These are phyloP conservation scores for Pitangus sulphuratus DNA, from an alignment of 2,797 vertebrate genomes.

Conservation along the genomic window DNA sequence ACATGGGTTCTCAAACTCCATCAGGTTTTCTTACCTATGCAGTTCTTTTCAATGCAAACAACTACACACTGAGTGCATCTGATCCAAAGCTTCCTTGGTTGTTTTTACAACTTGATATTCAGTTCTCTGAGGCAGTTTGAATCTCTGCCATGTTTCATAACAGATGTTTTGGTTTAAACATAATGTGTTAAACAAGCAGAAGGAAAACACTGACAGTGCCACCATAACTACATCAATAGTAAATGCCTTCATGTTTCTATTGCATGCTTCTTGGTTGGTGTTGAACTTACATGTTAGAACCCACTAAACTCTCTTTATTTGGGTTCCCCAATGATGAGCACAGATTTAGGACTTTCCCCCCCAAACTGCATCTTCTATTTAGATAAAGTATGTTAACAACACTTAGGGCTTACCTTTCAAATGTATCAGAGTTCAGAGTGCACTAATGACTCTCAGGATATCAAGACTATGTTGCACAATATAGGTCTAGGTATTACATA, in stretches of 20 bases:
- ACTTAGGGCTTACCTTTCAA: neutral
- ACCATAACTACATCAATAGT: neutral
- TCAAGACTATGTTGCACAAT: neutral
- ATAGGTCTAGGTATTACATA: neutral
- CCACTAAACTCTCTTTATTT: neutral
- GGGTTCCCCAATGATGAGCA: neutral
- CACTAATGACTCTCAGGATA: neutral
- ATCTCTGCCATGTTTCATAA: constrained; percentile 1
- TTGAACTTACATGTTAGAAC: neutral
- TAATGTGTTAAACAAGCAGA: neutral
- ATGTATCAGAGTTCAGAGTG: neutral
- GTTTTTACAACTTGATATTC: neutral
- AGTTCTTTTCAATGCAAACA: neutral
- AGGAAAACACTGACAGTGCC: neutral
- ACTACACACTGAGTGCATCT: neutral
- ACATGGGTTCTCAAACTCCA: neutral
- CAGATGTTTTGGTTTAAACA: neutral
- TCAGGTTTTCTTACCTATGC: neutral
- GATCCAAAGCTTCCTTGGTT: neutral
- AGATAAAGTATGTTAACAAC: neutral
- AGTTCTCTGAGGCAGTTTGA: neutral
- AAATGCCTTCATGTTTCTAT: neutral
- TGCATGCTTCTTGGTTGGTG: neutral
- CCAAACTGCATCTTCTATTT: neutral
- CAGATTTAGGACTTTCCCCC: neutral